Evolutionary conservation across 1,140 invertebrate genomes (phyloP).

Genomic region (Drosophila parabipectinata): DNA sequence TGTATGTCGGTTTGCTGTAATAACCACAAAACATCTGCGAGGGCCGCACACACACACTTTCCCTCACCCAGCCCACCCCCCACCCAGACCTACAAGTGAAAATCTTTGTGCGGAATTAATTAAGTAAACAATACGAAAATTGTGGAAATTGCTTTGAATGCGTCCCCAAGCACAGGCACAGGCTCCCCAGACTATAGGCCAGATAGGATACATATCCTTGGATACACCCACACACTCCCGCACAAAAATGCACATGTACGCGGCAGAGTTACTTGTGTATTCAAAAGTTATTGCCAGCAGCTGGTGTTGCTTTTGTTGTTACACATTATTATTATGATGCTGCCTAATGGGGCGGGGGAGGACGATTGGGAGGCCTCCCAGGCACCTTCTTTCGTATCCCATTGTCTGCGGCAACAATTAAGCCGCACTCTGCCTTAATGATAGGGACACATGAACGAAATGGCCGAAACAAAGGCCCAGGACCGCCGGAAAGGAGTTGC

Average conservation of each 20-base stretch:
- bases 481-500: not conserved
- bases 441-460: slow-evolving; percentile 56
- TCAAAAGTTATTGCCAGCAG: slow-evolving; percentile 67
- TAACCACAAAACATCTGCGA: slow-evolving; percentile 74
- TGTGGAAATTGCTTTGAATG: slow-evolving; percentile 81
- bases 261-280: slow-evolving; percentile 7
- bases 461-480: slow-evolving; percentile 21
- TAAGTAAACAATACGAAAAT: slow-evolving; percentile 82
- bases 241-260: not conserved
- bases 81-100: slow-evolving; percentile 51
- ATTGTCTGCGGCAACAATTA: slow-evolving; percentile 71
- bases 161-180: slow-evolving; percentile 66
- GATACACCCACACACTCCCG: not conserved
- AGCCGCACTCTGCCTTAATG: slow-evolving; percentile 66
- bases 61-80: slow-evolving; percentile 3
- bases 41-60: not conserved
- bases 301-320: slow-evolving; percentile 66
- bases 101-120: slow-evolving; percentile 81
- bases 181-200: slow-evolving; percentile 4
- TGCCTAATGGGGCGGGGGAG: slow-evolving; percentile 54
- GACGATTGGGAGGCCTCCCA: not conserved
- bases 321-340: slow-evolving; percentile 79
- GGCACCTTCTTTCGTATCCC: not conserved
- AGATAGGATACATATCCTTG: not conserved
- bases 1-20: slow-evolving; percentile 61